These are phyloP conservation scores for Alloscopus bannaensis DNA, from an alignment of 2,888 invertebrate species.

Conservation along the genomic window DNA sequence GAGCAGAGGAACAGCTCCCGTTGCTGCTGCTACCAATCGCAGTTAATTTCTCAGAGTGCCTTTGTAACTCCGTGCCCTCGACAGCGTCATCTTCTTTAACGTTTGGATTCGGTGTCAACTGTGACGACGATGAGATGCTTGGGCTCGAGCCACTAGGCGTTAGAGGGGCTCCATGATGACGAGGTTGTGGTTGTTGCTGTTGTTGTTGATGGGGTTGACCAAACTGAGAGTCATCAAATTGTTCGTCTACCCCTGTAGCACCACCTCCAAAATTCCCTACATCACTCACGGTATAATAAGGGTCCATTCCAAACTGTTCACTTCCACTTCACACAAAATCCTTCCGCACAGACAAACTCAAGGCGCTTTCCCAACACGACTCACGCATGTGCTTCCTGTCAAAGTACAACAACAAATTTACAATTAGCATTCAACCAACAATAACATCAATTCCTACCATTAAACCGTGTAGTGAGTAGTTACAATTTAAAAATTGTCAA, in stretches of 20 bases:
- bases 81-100: conserved; percentile 44
- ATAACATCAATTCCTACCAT: no score
- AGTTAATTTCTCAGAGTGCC: conserved; percentile 35
- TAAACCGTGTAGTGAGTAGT: no score
- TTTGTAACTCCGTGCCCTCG: conserved; percentile 19
- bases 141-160: conserved; percentile 57
- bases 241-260: conserved; percentile 43
- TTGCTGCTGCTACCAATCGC: conserved; percentile 30
- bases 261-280: conserved; percentile 57
- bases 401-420: background rate
- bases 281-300: conserved; percentile 52
- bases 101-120: conserved; percentile 41
- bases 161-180: conserved; percentile 48
- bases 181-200: conserved; percentile 23
- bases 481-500: no score
- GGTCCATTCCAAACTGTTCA: conserved; percentile 57
- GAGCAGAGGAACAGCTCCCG: conserved; percentile 49
- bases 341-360: background rate
- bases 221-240: conserved; percentile 43
- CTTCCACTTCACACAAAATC: conserved; percentile 7
- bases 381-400: background rate
- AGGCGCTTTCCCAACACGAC: background rate
- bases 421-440: background rate
- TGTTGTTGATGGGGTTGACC: conserved; percentile 16
- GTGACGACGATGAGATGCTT: conserved; percentile 54